Base-by-base conservation (phyloP, 2,888 invertebrate species). In the Drosophila bunnanda region DNA sequence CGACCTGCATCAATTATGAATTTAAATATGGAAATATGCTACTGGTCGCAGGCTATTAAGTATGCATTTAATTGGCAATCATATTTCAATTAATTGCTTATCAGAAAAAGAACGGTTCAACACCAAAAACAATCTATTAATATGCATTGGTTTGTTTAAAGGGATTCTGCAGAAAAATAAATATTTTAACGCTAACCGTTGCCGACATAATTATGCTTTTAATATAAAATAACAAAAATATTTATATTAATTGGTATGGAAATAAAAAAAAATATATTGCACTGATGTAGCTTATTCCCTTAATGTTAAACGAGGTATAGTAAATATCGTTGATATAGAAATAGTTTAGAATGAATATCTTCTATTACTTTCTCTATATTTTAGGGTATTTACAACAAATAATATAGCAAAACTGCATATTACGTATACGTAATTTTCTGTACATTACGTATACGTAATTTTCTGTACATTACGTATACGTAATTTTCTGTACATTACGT, bases 61-160 rank as follows among this genome's bases (percentile, higher is more conserved):
- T 81, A 77, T 75, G 77, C 76, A 65, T 78, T 84, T 87, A 89
- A 89, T 85, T 89, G 77, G 76, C 88, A 88, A 89, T 85, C 89
- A 87, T 86, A 89, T 81, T 89, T 89, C 82, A 85, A 89, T 85
- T 87, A 89, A 89, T 89, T 89, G 81, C 81, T 71, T 88, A 85
- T 82, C 74, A 84, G 69, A 80, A 84, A 84, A 75, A 72, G 69
- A 25, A 41, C 15, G 28, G 28, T 46, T 50, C 43, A 64, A 66
- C 34, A 41, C 50, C 64, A 77, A 74, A 61, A 61, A 70, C 36
- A 56, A 52, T 52, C 15, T 44, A 72, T 65, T 56, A 70, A 64
- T 60, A 52, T 48, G 22, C 46, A 54, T 69, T 87, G 80, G 57
- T 70, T 17, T 85, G 65, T 79, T 82, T 73, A 71, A 74, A 72